Base-by-base conservation (phyloP, 2,797 vertebrate genomes). In the Eurystomus glaucurus region DNA sequence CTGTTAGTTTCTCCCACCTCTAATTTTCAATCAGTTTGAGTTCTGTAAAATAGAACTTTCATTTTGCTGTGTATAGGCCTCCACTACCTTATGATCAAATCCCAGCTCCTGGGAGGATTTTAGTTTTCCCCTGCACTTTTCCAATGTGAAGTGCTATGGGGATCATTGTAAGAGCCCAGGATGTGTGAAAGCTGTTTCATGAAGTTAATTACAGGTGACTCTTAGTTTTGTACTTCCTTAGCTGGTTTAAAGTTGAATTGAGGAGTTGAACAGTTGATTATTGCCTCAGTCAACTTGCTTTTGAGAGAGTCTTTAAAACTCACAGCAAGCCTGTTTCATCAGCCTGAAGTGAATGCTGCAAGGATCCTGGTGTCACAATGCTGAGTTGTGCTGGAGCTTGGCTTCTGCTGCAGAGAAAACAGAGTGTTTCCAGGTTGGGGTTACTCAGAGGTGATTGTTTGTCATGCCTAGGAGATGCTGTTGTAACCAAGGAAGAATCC, bases 271-370 rank as follows among this genome's bases (percentile, higher is more conserved):
- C 29, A 7, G 41, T 43, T 43, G 41, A 43, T 43, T 43, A 43
- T 43, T 43, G 41, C 25, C 26, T 85, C 28, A 2, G n/a, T 70
- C 21, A 71, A 15, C 10, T 61, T 46, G 28, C 17, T 65, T 39
- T n/a, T 66, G 57, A 43, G 91, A 46, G 45, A 28, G 26, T 41
- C 54, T 69, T 82, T 14, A 41, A 60, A 85, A 75, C 25, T 37
- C 15, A 9, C 5, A 28, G 31, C 45, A 81, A 28, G 45, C 22
- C 20, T 33, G 25, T n/a, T 43, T 37, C 13, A 8, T 69, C 39
- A 37, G 48, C n/a, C 37, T 66, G 60, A 23, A 28, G 22, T 19
- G 69, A 64, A 17, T 2, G 0, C 29, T 60, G 0, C 21, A 21
- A 48, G n/a, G 33, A 48, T 54, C 14, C 9, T 35, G 22, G 11